Conservation (phyloP, 2,113 vertebrate species). For the Gnathonemus longibarbis region DNA sequence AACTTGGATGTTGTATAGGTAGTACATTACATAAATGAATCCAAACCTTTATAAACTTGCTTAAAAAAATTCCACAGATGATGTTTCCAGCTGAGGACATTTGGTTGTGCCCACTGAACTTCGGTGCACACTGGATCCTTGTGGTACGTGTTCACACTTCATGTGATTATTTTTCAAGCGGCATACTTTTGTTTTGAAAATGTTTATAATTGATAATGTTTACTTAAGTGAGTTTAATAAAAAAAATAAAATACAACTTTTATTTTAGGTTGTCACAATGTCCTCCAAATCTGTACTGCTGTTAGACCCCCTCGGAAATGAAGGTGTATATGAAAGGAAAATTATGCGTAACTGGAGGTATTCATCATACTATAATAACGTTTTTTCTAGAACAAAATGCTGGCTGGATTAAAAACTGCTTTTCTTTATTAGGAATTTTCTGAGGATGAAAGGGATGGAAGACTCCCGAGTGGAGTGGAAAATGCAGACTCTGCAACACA, state of each 20-base stretch:
- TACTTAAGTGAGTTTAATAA: not conserved
- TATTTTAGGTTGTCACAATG: slow-evolving; percentile 21
- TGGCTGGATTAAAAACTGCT: not conserved
- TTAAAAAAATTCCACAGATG: slow-evolving; percentile 23
- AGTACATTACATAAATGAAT: not conserved
- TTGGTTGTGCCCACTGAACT: slow-evolving; percentile 21
- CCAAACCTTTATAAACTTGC: not conserved
- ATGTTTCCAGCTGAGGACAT: slow-evolving; percentile 23
- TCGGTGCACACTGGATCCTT: slow-evolving; percentile 25
- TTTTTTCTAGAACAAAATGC: not conserved
- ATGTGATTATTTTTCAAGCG: not conserved
- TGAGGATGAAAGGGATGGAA: not conserved
- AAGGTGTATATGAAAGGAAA: slow-evolving; percentile 7
- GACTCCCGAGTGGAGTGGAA: not conserved
- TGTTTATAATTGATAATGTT: slow-evolving; percentile 6
- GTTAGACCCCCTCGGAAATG: slow-evolving; percentile 19
- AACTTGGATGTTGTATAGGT: not conserved
- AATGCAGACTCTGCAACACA: not conserved
- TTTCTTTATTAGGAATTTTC: slow-evolving; percentile 1
- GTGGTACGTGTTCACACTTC: slow-evolving; percentile 16
- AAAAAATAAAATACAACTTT: not conserved
- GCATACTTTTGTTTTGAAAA: not conserved
- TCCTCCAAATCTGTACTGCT: not conserved
- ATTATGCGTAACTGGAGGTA: not conserved
- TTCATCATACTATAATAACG: not conserved